phyloP scores from a whole-genome alignment of 2,113 vertebrate genomes.

The Boulengeromyrus knoepffleri region DNA sequence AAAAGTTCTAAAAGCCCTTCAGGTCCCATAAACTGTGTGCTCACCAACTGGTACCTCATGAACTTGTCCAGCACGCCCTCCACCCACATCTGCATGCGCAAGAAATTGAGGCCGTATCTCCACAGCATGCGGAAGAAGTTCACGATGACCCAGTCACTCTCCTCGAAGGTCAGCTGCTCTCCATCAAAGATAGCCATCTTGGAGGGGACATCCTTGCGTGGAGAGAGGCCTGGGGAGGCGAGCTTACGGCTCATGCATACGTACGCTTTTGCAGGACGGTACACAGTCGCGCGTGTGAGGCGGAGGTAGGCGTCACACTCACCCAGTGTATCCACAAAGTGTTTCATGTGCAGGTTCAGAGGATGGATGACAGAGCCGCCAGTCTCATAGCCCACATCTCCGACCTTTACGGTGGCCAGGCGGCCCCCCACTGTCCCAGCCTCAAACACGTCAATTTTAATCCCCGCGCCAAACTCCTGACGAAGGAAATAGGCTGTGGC shows the following conservation, averaged over 20 bases:
- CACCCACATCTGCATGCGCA: slow-evolving; percentile 90
- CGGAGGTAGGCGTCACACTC: slow-evolving; percentile 21
- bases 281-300: background rate
- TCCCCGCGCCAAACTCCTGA: slow-evolving; percentile 73
- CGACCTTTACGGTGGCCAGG: slow-evolving; percentile 63
- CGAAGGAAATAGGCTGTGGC: slow-evolving; percentile 75
- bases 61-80: slow-evolving; percentile 86
- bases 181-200: slow-evolving; percentile 77
- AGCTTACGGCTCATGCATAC: background rate
- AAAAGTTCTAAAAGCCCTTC: background rate
- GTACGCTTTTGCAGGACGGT: too few species aligned
- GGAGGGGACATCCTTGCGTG: slow-evolving; percentile 20
- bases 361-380: slow-evolving; percentile 80
- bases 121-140: slow-evolving; percentile 78
- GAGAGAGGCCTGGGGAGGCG: slow-evolving; percentile 61
- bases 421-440: slow-evolving; percentile 68
- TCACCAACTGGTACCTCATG: slow-evolving; percentile 70
- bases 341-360: slow-evolving; percentile 89
- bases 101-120: slow-evolving; percentile 75
- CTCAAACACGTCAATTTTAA: slow-evolving; percentile 80
- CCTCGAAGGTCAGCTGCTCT: slow-evolving; percentile 77
- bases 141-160: slow-evolving; percentile 83
- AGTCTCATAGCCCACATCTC: slow-evolving; percentile 68
- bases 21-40: background rate
- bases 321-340: slow-evolving; percentile 83